A percentile compares a stretch with the other conserved stretches of the same genome.
These are phyloP conservation scores for Pyrgus malvae DNA, from an alignment of 2,888 invertebrate genomes.

Conservation along the genomic window DNA sequence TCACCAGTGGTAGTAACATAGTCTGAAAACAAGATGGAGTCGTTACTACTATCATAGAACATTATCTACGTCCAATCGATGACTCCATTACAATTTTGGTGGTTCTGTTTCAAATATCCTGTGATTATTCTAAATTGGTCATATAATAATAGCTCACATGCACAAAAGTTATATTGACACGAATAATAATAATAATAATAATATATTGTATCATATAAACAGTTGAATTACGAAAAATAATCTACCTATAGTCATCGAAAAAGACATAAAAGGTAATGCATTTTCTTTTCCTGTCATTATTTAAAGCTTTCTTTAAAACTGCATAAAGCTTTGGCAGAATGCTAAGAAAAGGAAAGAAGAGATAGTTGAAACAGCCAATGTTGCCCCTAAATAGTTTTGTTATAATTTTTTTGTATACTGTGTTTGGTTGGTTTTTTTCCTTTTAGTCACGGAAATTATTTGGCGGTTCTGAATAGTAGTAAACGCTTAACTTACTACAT, in stretches of 20 bases:
- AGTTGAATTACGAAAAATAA: neutral
- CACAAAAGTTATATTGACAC: neutral
- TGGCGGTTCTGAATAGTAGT: no score
- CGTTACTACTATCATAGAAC: slow-evolving; percentile 69
- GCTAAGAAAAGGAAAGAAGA: slow-evolving; percentile 8
- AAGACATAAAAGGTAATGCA: neutral
- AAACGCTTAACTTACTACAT: neutral
- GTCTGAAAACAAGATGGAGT: slow-evolving; percentile 82
- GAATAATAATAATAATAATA: neutral
- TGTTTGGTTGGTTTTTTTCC: neutral
- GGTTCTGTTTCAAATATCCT: slow-evolving; percentile 1
- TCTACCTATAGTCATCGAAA: neutral
- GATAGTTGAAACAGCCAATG: neutral
- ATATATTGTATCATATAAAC: neutral
- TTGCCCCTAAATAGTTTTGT: no score
- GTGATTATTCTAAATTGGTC: neutral
- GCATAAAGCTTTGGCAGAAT: slow-evolving; percentile 8
- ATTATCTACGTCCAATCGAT: slow-evolving; percentile 65
- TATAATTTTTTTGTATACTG: neutral
- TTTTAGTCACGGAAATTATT: no score
- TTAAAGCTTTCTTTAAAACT: neutral
- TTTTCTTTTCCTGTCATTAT: neutral
- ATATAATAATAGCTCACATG: neutral
- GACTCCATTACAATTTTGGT: slow-evolving; percentile 74
- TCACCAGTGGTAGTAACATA: slow-evolving; percentile 81